phyloP scores from a whole-genome alignment of 2,888 invertebrate species.

The Acrobasis repandana region DNA sequence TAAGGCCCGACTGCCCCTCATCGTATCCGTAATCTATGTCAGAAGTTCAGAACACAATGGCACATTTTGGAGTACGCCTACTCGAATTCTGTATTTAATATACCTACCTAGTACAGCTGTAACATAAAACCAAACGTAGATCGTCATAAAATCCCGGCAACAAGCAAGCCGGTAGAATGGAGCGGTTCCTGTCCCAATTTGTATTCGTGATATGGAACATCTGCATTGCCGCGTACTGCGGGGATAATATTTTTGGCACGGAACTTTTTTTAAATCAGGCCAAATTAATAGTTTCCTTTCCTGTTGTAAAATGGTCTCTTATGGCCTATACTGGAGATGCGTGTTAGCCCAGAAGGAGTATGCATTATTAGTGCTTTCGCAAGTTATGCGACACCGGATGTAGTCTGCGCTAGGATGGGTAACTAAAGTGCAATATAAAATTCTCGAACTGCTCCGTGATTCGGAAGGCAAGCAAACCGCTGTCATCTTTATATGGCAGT shows the following conservation, averaged over 20 bases:
- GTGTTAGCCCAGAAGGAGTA: too few relatives aligned
- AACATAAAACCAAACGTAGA: constrained; percentile 14
- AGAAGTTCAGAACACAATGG: background rate
- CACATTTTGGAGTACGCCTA: constrained; percentile 6
- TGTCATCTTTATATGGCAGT: too few relatives aligned
- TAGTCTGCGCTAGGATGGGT: too few relatives aligned
- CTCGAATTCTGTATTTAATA: background rate
- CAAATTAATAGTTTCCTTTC: constrained; percentile 25
- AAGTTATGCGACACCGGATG: too few relatives aligned
- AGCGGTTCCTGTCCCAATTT: constrained; percentile 50
- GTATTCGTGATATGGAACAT: constrained; percentile 68
- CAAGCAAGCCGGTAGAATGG: constrained; percentile 15
- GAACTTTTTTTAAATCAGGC: constrained; percentile 52
- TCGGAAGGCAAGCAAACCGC: too few relatives aligned
- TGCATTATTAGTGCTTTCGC: too few relatives aligned
- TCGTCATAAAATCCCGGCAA: constrained; percentile 16
- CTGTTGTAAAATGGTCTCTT: background rate
- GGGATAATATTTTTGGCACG: constrained; percentile 66
- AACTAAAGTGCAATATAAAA: too few relatives aligned
- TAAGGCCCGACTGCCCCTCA: constrained; percentile 5
- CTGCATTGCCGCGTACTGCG: constrained; percentile 70
- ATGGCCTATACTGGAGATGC: background rate
- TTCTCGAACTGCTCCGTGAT: too few relatives aligned
- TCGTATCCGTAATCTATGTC: constrained; percentile 4
- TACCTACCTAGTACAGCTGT: background rate